Evolutionary conservation across 2,797 vertebrate species (phyloP), one percentile per base, ranked within the genome.

Genomic region (Premnoplex brunnescens): DNA sequence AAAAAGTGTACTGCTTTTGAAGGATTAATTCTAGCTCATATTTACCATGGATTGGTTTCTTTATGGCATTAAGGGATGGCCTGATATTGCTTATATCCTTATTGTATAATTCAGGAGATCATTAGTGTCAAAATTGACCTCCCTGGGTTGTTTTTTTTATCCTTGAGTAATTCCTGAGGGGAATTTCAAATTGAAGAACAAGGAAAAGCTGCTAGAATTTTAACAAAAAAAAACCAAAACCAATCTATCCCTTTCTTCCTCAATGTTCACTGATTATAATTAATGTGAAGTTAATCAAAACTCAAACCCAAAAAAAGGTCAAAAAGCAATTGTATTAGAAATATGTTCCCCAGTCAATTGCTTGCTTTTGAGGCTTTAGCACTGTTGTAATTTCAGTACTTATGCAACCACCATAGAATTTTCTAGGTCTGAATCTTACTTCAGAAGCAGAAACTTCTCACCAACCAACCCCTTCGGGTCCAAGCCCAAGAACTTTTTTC

Each of bases 401-500:
- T 95, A 95, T 28, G 71, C 88, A 95, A 95, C 55, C 59, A 89
- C 48, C 34, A 39, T 7, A 63, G 91, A 94, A 93, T 90, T 86
- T 94, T 93, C 91, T 94, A 87, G 93, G 77, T 91, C 91, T 95
- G 43, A 85, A 66, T 91, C 88, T 75, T 72, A 79, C 62, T 88
- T 81, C 36, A 84, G 92, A 90, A 91, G 63, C 66, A 90, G 74
- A 86, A 93, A 69, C 69, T 87, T 90, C 76, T 95, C 76, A 88
- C 52, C 67, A 91, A 73, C 66, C 46, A 95, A 44, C 10, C n/a
- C 52, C 37, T 85, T 76, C 73, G 27, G 20, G 74, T 82, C 80
- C 59, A 81, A 94, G 59, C 36, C 12, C 32, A 71, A 68, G 34
- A 94, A 92, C 52, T 19, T 78, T 55, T 93, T 75, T 90, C 72